These are phyloP conservation scores for Paguma larvata DNA, from an alignment of 2,797 vertebrate species.

Conservation along the genomic window DNA sequence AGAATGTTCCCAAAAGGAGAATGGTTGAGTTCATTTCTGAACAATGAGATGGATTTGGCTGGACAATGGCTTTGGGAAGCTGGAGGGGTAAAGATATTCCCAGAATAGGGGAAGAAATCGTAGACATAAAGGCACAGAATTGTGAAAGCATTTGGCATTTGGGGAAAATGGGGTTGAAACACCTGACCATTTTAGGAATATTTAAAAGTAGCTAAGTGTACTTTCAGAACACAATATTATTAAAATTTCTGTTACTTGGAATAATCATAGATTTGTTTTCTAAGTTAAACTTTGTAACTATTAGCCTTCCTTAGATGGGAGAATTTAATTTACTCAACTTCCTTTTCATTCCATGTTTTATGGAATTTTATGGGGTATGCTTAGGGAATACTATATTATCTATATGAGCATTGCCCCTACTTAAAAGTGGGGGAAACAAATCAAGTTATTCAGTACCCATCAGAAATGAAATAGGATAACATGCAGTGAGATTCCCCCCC, in stretches of 20 bases:
- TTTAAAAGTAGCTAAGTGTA: neutral
- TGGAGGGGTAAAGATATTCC: neutral
- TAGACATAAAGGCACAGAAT: neutral
- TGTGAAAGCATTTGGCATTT: neutral
- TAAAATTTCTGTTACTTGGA: neutral
- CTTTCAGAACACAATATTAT: neutral
- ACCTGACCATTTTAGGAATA: neutral
- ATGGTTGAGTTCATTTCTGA: neutral
- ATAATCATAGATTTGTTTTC: neutral
- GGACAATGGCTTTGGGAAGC: neutral
- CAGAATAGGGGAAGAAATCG: neutral
- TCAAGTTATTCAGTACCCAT: neutral
- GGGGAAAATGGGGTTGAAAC: neutral
- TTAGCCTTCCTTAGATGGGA: neutral
- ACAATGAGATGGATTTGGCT: neutral
- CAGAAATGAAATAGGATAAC: neutral
- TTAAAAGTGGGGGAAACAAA: neutral
- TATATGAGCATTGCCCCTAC: neutral
- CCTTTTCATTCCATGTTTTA: neutral
- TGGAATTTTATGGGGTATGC: neutral
- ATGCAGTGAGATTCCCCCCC: too few species aligned
- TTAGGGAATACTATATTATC: neutral
- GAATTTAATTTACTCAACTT: neutral
- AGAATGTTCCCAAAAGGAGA: neutral
- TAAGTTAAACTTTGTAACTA: neutral